These are phyloP conservation scores for Melipona bicolor DNA, from an alignment of 2,888 invertebrate genomes.

Conservation along the genomic window DNA sequence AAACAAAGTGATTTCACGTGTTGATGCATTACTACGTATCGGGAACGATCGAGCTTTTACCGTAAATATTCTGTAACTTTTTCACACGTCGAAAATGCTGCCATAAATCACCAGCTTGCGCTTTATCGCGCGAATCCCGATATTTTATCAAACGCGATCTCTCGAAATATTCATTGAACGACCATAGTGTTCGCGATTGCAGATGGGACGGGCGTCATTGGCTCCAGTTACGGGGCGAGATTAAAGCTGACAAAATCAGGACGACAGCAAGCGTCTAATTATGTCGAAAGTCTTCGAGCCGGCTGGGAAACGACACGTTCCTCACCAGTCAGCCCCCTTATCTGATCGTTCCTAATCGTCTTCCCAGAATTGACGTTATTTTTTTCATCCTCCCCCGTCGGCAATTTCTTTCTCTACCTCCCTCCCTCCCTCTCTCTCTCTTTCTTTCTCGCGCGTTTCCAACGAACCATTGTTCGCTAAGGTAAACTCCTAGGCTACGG, in stretches of 20 bases:
- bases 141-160: not conserved
- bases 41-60: not conserved
- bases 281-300: slow-evolving; percentile 57
- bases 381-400: not conserved
- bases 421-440: too few relatives aligned
- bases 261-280: slow-evolving; percentile 61
- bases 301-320: slow-evolving; percentile 70
- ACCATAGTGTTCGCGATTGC: not conserved
- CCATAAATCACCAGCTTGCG: not conserved
- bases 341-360: slow-evolving; percentile 68
- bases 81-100: not conserved
- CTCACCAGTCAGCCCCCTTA: slow-evolving; percentile 70
- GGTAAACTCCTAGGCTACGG: not conserved
- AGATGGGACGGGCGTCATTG: slow-evolving; percentile 22
- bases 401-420: not conserved
- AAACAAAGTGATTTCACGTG: not conserved
- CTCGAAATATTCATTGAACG: slow-evolving; percentile 17
- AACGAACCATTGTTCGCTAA: slow-evolving; percentile 11
- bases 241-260: slow-evolving; percentile 49
- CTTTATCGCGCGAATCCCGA: not conserved
- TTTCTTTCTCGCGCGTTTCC: not conserved
- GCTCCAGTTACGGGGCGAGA: slow-evolving; percentile 23
- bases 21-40: not conserved
- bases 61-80: not conserved
- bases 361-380: slow-evolving; percentile 43